Evolutionary conservation across 1,140 invertebrate species (phyloP), one percentile per base, ranked within the genome.

Genomic region (Harpegnathos saltator): DNA sequence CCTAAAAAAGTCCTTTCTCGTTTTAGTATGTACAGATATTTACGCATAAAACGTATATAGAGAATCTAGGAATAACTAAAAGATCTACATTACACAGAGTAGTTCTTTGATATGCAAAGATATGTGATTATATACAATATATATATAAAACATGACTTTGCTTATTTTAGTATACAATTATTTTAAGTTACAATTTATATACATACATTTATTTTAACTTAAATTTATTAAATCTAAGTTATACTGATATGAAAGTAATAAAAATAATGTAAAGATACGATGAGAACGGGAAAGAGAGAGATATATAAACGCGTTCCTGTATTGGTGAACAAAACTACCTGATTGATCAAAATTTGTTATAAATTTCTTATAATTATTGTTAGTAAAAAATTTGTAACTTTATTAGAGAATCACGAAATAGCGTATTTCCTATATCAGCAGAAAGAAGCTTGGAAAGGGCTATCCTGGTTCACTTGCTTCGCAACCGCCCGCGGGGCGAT

Each of bases 171-270:
- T 44, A 44, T 75, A 68, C 72, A 74, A 61, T 83, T 83, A 72
- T 68, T 62, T 22, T 87, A 52, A 85, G 66, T 80, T 78, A 56
- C n/a, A 50, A 59, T 62, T 68, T 33, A 84, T 74, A 68, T 1
- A 38, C 73, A 78, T 48, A 24, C 61, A 26, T 80, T 85, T 62
- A 68, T 78, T 44, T 44, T 44, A 9, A 59, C 48, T 82, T 63
- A 15, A 44, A 44, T 9, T 11, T 9, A 11, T 11, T 44, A 44
- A 44, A 77, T 50, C 48, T 33, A 33, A 33, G 29, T 2, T 52
- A 22, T 19, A 61, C 58, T 54, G 56, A 9, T 59, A 83, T 29
- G 29, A 33, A 17, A 29, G 12, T 83, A 59, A 78, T n/a, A 48
- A 24, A 66, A 44, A 9, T 44, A 44, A 44, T 44, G 38, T 44